Evolutionary conservation across 2,113 vertebrate species (phyloP).

Genomic region (Bothrops jararaca): DNA sequence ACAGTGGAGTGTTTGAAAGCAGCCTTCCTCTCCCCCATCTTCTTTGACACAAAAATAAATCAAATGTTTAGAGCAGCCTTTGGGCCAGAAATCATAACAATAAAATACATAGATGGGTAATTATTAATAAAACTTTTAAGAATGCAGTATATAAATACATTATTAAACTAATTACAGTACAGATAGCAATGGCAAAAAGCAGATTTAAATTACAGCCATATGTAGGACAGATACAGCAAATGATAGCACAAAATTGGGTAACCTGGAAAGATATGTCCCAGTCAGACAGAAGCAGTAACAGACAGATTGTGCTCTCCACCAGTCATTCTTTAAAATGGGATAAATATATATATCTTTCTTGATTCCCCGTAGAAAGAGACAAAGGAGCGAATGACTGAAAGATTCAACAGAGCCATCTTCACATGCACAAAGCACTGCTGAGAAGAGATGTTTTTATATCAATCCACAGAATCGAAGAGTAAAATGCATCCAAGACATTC

Average conservation of each 20-base stretch:
- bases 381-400: not conserved
- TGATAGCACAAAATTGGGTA: not conserved
- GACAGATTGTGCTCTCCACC: not conserved
- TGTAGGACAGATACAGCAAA: not conserved
- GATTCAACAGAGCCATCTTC: not conserved
- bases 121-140: not conserved
- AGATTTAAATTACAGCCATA: not conserved
- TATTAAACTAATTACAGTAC: not conserved
- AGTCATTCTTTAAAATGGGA: not conserved
- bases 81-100: not conserved
- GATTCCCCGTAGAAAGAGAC: not conserved
- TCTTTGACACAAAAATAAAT: not conserved
- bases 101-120: not conserved
- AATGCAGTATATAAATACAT: not conserved
- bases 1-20: not conserved
- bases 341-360: not conserved
- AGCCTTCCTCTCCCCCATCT: not conserved
- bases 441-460: not conserved
- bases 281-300: not conserved
- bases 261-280: not conserved
- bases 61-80: not conserved
- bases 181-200: not conserved
- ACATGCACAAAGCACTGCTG: not conserved
- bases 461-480: not conserved
- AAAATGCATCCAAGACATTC: not conserved